phyloP scores from a whole-genome alignment of 2,888 invertebrate species.

The Lycocerus yunnanus region DNA sequence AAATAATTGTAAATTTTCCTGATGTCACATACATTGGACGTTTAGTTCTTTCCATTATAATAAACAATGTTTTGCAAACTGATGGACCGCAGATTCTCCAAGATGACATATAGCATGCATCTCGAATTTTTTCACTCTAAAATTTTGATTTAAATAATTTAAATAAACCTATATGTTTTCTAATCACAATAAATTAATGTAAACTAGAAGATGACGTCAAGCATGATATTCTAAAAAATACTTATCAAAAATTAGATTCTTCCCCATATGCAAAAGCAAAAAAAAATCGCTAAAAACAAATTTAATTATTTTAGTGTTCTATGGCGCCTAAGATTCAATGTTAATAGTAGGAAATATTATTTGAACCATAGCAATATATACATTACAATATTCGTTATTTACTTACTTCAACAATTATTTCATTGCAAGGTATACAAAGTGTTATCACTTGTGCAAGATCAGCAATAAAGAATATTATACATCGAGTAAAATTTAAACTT shows the following conservation, averaged over 20 bases:
- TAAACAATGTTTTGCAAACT: neutral
- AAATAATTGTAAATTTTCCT: neutral
- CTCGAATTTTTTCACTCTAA: conserved; percentile 2
- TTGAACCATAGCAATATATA: too few relatives aligned
- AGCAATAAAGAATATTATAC: neutral
- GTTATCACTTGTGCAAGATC: neutral
- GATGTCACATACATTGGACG: neutral
- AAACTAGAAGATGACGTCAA: too few relatives aligned
- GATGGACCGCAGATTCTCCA: neutral
- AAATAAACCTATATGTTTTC: too few relatives aligned
- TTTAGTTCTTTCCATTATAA: conserved; percentile 11
- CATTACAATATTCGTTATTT: too few relatives aligned
- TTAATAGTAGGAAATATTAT: too few relatives aligned
- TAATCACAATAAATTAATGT: too few relatives aligned
- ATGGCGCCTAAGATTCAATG: too few relatives aligned
- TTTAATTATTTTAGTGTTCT: too few relatives aligned
- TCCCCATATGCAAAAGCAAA: too few relatives aligned
- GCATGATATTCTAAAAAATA: too few relatives aligned
- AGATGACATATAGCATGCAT: neutral
- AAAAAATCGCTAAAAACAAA: too few relatives aligned
- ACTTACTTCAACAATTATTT: neutral
- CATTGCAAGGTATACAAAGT: neutral
- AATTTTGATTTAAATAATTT: neutral
- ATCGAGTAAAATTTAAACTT: neutral
- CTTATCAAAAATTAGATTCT: too few relatives aligned